Percentiles rank a stretch among this genome's conserved stretches.
phyloP scores from a whole-genome alignment of 2,888 invertebrate genomes.

The Synanthedon tipuliformis region DNA sequence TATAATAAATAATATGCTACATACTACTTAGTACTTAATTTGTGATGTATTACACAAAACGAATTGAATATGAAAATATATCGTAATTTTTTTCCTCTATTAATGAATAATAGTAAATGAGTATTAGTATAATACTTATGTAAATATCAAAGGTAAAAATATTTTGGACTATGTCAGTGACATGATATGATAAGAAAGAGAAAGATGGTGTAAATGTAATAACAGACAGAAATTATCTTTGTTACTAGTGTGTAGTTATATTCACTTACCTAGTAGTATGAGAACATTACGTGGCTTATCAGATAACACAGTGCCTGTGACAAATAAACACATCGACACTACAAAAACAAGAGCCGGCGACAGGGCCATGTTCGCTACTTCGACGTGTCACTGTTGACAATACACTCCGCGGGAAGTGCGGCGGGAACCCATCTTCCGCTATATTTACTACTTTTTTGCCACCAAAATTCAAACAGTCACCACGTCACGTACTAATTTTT shows the following conservation, averaged over 20 bases:
- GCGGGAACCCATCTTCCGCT: conserved; percentile 4
- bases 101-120: too few species aligned
- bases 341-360: conserved; percentile 22
- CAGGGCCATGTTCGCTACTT: conserved; percentile 27
- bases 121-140: too few species aligned
- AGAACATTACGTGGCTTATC: conserved; percentile 44
- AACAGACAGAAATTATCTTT: too few species aligned
- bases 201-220: too few species aligned
- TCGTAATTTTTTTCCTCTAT: too few species aligned
- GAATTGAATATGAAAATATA: too few species aligned
- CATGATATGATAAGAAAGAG: too few species aligned
- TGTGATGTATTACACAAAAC: too few species aligned
- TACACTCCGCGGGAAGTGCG: conserved; percentile 15
- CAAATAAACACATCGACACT: conserved; percentile 28
- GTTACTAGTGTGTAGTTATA: neutral
- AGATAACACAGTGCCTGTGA: conserved; percentile 31
- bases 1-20: too few species aligned
- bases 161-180: too few species aligned
- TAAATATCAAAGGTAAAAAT: too few species aligned
- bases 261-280: conserved; percentile 42
- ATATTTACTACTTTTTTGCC: conserved; percentile 33
- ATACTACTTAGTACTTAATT: too few species aligned
- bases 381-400: conserved; percentile 33
- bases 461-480: conserved; percentile 36
- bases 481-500: neutral